Evolutionary conservation across 2,113 vertebrate genomes (phyloP).

Genomic region (Prietella phreatophila): DNA sequence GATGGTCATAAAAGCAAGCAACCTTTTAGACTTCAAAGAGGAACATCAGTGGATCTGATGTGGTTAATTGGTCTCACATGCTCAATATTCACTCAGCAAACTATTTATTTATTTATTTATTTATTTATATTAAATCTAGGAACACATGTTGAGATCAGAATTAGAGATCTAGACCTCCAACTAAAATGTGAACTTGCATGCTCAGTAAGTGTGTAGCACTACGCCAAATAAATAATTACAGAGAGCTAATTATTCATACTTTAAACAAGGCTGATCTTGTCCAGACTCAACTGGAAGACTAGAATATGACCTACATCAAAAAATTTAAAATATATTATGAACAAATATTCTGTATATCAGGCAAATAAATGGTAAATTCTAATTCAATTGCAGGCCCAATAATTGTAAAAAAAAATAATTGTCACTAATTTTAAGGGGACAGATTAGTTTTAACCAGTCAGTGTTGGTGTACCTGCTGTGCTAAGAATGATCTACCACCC

Average conservation of each 20-base stretch:
- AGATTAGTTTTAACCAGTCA: neutral
- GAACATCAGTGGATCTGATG: conserved; percentile 1
- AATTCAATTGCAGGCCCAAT: neutral
- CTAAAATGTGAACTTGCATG: conserved; percentile 9
- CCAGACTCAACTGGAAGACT: conserved; percentile 21
- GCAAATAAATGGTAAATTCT: neutral
- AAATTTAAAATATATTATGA: neutral
- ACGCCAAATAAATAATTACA: conserved; percentile 30
- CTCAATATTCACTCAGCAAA: conserved; percentile 24
- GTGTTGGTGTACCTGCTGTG: neutral
- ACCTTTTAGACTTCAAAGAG: conserved; percentile 17
- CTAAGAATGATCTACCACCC: neutral
- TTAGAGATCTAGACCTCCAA: conserved; percentile 15
- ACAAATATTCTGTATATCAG: neutral
- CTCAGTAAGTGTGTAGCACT: conserved; percentile 10
- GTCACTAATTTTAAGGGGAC: neutral
- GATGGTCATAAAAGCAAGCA: neutral
- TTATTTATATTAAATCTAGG: neutral
- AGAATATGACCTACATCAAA: conserved; percentile 12
- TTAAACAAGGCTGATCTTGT: conserved; percentile 47
- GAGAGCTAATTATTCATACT: conserved; percentile 32
- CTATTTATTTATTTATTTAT: neutral
- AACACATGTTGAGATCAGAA: neutral
- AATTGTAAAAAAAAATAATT: neutral
- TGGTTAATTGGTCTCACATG: neutral